Evolutionary conservation across 2,113 vertebrate genomes (phyloP).

Genomic region (Monarcha castaneiventris): DNA sequence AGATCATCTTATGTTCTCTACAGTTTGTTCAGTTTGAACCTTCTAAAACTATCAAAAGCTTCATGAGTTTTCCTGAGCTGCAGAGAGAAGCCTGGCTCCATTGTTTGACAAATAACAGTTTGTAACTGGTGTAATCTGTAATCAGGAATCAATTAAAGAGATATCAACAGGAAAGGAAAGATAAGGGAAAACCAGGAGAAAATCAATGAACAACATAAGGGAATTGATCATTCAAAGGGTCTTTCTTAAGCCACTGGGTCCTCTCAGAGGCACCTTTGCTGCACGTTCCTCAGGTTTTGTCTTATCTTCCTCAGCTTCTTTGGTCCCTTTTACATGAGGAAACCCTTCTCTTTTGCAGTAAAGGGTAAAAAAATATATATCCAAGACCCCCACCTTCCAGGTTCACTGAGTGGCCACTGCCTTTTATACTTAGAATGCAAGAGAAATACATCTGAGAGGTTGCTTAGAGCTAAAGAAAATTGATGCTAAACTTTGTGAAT

Average conservation of each 20-base stretch:
- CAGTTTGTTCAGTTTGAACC: neutral
- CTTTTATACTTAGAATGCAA: neutral
- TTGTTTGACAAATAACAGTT: constrained; percentile 51
- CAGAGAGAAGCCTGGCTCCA: neutral
- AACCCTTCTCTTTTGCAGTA: neutral
- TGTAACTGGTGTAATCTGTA: constrained; percentile 57
- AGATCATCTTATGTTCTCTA: neutral
- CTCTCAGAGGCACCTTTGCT: neutral
- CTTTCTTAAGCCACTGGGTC: constrained; percentile 16
- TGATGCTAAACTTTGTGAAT: constrained; percentile 12
- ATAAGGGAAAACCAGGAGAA: constrained; percentile 39
- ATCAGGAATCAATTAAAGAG: constrained; percentile 61
- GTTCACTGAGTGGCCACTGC: neutral
- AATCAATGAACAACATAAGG: constrained; percentile 56
- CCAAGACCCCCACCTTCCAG: neutral
- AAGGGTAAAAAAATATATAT: neutral
- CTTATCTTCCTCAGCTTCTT: neutral
- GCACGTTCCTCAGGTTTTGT: neutral
- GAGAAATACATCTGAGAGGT: neutral
- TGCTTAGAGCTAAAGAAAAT: neutral
- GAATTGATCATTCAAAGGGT: constrained; percentile 29
- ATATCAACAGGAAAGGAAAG: constrained; percentile 47
- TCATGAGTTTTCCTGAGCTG: rapidly evolving
- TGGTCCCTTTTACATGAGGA: neutral
- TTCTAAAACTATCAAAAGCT: neutral